Conservation (phyloP, 2,888 invertebrate species). For the Lysandra coridon region DNA sequence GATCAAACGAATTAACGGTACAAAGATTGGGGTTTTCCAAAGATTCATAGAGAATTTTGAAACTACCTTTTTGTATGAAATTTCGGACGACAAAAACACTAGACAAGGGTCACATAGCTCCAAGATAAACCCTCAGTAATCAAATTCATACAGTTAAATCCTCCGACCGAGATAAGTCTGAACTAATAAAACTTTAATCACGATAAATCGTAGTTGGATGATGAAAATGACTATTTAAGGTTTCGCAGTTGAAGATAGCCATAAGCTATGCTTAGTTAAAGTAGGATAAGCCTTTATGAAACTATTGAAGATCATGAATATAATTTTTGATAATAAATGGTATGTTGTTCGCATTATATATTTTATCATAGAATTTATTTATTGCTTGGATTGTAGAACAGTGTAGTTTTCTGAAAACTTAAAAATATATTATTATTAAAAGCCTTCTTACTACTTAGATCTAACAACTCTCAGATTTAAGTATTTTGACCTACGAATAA, state of each 20-base stretch:
- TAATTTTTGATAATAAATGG: neutral
- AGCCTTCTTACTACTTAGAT: too few species aligned
- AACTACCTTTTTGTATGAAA: neutral
- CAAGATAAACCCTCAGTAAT: slow-evolving; percentile 11
- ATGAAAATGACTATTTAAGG: neutral
- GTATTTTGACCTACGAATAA: too few species aligned
- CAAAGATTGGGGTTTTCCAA: neutral
- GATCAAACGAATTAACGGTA: neutral
- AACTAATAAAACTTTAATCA: slow-evolving; percentile 7
- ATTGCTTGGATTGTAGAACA: too few species aligned
- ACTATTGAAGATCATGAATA: neutral
- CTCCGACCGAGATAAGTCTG: neutral
- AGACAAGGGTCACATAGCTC: neutral
- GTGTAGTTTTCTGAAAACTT: too few species aligned
- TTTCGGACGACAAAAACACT: neutral
- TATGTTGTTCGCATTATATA: neutral
- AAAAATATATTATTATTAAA: too few species aligned
- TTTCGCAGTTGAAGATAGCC: neutral
- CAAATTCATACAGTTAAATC: slow-evolving; percentile 12
- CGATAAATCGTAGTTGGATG: neutral
- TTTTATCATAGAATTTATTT: neutral
- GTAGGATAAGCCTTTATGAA: neutral
- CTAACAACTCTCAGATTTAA: too few species aligned
- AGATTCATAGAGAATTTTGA: neutral
- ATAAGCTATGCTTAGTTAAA: neutral